A percentile compares a stretch with the other conserved stretches of the same genome.
These are phyloP conservation scores for Hydractinia symbiolongicarpus DNA, from an alignment of 30 jellyfish, hydroid and myxozoan species.

Conservation along the genomic window DNA sequence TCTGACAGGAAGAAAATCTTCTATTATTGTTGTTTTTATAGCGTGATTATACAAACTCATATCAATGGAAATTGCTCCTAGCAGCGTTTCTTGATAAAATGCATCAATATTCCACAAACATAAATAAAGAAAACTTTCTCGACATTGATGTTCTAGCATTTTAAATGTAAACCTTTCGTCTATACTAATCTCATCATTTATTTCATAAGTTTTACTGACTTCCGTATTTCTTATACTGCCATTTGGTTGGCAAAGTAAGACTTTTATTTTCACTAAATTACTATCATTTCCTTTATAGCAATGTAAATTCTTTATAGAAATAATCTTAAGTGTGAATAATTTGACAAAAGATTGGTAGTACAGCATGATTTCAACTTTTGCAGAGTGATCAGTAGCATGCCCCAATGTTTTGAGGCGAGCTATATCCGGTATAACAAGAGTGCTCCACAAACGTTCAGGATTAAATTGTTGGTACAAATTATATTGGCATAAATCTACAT, in stretches of 20 bases:
- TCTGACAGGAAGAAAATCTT: slow-evolving; percentile 33
- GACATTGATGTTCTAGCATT: slow-evolving; percentile 20
- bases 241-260: slow-evolving; percentile 4
- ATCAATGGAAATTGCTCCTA: slow-evolving; percentile 37
- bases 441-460: slow-evolving; percentile 36
- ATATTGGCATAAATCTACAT: slow-evolving; percentile 7
- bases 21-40: neutral
- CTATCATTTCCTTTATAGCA: slow-evolving; percentile 20
- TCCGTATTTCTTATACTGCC: slow-evolving; percentile 12
- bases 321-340: slow-evolving; percentile 11
- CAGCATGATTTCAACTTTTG: slow-evolving; percentile 14
- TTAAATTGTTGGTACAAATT: slow-evolving; percentile 16
- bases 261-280: slow-evolving; percentile 1
- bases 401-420: neutral
- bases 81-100: slow-evolving; percentile 26
- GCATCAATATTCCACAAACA: slow-evolving; percentile 48
- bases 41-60: slow-evolving; percentile 17
- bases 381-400: neutral
- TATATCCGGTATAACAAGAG: slow-evolving; percentile 1
- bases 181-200: slow-evolving; percentile 1
- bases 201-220: slow-evolving; percentile 8
- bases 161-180: slow-evolving; percentile 34
- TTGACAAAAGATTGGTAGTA: slow-evolving; percentile 33
- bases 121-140: slow-evolving; percentile 20
- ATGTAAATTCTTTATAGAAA: slow-evolving; percentile 5